Percentiles rank a stretch among this genome's conserved stretches.
Evolutionary conservation across 1,140 invertebrate species (phyloP).

Genomic region (Lepidurus couesii): DNA sequence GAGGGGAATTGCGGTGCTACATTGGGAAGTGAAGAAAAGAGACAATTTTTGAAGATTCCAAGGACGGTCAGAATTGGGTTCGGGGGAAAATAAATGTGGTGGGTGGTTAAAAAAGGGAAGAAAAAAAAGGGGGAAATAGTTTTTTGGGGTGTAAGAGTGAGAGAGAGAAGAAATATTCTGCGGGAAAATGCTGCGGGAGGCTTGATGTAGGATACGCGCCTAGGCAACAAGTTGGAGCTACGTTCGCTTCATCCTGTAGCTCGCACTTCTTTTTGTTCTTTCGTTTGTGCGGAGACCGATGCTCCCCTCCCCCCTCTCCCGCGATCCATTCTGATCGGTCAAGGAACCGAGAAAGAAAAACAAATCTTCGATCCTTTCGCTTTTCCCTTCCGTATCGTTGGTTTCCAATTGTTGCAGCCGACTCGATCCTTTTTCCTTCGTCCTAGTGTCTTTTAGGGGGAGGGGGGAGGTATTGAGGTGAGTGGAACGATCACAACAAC

Average conservation of each 20-base stretch:
- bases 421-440: too few species aligned
- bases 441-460: too few species aligned
- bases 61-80: not conserved
- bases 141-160: not conserved
- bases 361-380: not conserved
- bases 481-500: too few species aligned
- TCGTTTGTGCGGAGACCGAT: not conserved
- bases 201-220: not conserved
- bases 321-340: slow-evolving; percentile 5
- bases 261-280: not conserved
- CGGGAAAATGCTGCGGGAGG: too few species aligned
- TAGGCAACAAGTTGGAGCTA: slow-evolving; percentile 2
- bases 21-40: not conserved
- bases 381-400: not conserved
- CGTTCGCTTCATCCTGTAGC: not conserved
- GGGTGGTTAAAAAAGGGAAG: not conserved
- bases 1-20: not conserved
- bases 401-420: not conserved
- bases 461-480: not conserved
- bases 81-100: not conserved
- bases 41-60: not conserved
- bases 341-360: not conserved
- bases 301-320: not conserved
- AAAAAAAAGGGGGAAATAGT: not conserved
- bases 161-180: not conserved